A percentile compares a stretch with the other conserved stretches of the same genome.
These are phyloP conservation scores for Coptodon rendalli DNA, from an alignment of 2,113 vertebrate genomes.

Conservation along the genomic window DNA sequence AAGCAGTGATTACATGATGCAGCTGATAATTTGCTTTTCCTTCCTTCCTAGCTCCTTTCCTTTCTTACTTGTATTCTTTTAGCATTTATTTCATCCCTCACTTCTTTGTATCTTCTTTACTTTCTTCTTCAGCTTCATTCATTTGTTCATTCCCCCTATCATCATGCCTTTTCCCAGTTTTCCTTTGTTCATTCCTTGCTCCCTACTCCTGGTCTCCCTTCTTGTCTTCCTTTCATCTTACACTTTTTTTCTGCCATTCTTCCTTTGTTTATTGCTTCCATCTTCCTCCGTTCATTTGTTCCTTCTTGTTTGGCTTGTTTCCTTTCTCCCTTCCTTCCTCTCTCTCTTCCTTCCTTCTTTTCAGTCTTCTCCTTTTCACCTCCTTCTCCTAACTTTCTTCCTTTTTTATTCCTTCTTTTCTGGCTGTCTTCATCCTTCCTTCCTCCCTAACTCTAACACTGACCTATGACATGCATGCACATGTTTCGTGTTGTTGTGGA, in stretches of 20 bases:
- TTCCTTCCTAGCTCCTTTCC: not conserved
- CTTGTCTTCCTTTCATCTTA: not conserved
- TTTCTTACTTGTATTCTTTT: not conserved
- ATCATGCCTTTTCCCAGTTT: not conserved
- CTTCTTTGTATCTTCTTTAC: not conserved
- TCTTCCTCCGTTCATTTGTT: not conserved
- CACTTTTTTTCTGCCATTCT: not conserved
- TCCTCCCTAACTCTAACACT: fast-evolving
- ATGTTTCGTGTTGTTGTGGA: fast-evolving
- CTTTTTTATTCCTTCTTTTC: not conserved
- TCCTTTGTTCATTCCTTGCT: not conserved
- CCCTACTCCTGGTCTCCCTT: not conserved
- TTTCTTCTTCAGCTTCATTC: fast-evolving
- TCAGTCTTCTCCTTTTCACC: not conserved
- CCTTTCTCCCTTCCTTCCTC: not conserved
- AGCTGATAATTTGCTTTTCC: not conserved
- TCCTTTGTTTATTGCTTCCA: not conserved
- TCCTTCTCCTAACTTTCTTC: not conserved
- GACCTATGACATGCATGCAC: fast-evolving
- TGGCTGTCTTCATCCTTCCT: not conserved
- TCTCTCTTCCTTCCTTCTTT: not conserved
- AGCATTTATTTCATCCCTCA: not conserved
- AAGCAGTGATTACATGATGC: not conserved
- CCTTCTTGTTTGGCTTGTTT: not conserved
- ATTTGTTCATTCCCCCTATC: not conserved